Conservation (phyloP, 2,797 vertebrate genomes). For the Adelosebastes latens region DNA sequence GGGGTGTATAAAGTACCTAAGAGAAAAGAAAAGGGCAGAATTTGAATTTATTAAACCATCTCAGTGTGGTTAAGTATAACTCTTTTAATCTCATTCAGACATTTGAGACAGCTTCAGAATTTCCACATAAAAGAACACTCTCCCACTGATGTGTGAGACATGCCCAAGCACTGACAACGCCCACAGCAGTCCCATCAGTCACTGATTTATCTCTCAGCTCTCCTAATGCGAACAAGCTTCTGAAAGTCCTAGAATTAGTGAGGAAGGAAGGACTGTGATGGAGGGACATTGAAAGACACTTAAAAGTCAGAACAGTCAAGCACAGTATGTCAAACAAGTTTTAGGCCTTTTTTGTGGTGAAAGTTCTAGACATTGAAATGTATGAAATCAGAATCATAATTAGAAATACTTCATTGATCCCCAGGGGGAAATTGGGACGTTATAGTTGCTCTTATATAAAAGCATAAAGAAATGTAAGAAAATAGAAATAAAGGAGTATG, state of each 20-base stretch:
- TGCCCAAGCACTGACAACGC: not conserved
- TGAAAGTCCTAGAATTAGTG: not conserved
- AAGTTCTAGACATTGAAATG: not conserved
- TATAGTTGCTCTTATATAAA: no score
- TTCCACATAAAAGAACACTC: not conserved
- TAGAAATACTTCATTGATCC: no score
- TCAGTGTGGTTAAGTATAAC: not conserved
- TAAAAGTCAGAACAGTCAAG: not conserved
- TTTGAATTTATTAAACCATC: not conserved
- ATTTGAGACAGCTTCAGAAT: conserved; percentile 6
- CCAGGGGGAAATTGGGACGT: no score
- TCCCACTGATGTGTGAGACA: conserved; percentile 5
- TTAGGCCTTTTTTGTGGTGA: not conserved
- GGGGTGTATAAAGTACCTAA: not conserved
- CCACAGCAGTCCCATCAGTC: conserved; percentile 4
- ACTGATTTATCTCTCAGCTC: conserved; percentile 15
- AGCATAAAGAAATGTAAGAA: no score
- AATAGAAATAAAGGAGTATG: no score
- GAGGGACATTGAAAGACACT: not conserved
- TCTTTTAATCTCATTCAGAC: not conserved
- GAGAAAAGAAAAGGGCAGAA: not conserved
- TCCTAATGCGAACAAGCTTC: conserved; percentile 8
- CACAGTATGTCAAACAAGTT: not conserved
- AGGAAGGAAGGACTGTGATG: not conserved
- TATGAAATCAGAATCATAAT: not conserved